phyloP scores from a whole-genome alignment of 2,888 invertebrate species.

The Tortrix viridana region DNA sequence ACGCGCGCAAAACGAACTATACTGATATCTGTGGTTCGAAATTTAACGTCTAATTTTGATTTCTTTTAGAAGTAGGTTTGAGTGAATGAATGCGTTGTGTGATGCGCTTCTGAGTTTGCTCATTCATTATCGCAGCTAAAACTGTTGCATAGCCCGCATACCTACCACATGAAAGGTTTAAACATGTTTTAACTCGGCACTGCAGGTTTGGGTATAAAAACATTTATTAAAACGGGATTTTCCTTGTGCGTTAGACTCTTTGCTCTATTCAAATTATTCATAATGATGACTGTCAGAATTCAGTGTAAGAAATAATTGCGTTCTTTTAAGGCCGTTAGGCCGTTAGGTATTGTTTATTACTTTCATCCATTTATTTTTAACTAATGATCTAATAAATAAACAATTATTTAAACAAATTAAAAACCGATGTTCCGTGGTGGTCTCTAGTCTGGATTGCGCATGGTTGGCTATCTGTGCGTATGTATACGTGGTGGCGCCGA shows the following conservation, averaged over 20 bases:
- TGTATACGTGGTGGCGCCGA: constrained; percentile 49
- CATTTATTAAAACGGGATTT: constrained; percentile 6
- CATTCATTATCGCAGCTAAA: constrained; percentile 31
- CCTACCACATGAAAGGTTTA: constrained; percentile 28
- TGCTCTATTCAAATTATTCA: constrained; percentile 3
- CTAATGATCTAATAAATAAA: constrained; percentile 6
- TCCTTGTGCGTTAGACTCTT: constrained; percentile 14
- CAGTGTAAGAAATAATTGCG: too few species aligned
- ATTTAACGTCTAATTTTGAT: constrained; percentile 25
- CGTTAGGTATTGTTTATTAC: too few species aligned
- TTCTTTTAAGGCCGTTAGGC: too few species aligned
- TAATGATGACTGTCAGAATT: not conserved
- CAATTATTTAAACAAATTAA: not conserved
- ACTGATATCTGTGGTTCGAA: constrained; percentile 14
- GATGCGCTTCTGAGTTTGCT: constrained; percentile 28
- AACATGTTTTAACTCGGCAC: constrained; percentile 1
- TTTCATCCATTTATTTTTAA: too few species aligned
- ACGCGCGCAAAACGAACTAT: constrained; percentile 10
- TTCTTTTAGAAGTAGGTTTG: constrained; percentile 35
- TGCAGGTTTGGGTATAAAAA: constrained; percentile 22
- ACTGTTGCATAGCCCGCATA: constrained; percentile 24
- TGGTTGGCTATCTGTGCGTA: constrained; percentile 35
- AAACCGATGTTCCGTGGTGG: constrained; percentile 33
- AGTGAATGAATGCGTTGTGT: constrained; percentile 49
- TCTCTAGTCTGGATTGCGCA: constrained; percentile 45